These are phyloP conservation scores for Sitophilus oryzae DNA, from an alignment of 1,140 invertebrate species.

Conservation along the genomic window DNA sequence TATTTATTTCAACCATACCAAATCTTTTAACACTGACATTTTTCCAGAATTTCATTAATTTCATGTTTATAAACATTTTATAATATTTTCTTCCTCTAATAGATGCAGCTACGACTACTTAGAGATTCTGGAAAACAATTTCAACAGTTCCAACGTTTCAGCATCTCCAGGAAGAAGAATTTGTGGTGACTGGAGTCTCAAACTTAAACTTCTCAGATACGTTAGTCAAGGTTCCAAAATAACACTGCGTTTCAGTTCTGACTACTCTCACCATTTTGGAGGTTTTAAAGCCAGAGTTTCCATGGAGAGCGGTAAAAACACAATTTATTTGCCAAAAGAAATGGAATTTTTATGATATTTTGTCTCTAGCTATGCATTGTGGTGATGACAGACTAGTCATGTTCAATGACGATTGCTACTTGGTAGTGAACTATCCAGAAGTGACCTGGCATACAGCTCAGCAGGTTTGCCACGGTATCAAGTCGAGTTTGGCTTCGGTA, in stretches of 20 bases:
- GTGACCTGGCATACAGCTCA: conserved; percentile 67
- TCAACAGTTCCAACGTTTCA: conserved; percentile 19
- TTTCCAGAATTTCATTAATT: too few relatives aligned
- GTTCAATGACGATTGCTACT: conserved; percentile 63
- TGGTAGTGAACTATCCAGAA: conserved; percentile 65
- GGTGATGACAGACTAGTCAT: conserved; percentile 57
- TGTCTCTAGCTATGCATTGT: conserved; percentile 50
- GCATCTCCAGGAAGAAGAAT: conserved; percentile 43
- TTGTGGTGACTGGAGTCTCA: conserved; percentile 69
- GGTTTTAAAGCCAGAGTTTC: conserved; percentile 63
- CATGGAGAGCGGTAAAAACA: conserved; percentile 58
- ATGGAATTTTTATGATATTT: background rate
- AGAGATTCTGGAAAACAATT: conserved; percentile 54
- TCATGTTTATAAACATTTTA: background rate
- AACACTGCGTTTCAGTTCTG: conserved; percentile 59
- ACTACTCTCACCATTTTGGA: conserved; percentile 64
- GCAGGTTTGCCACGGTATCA: conserved; percentile 63
- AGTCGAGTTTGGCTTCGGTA: conserved; percentile 54
- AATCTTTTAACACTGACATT: too few relatives aligned
- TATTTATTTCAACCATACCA: too few relatives aligned
- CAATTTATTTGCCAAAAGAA: background rate
- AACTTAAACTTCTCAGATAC: conserved; percentile 64
- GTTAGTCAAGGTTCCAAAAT: conserved; percentile 50
- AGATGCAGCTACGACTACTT: conserved; percentile 70
- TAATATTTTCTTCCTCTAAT: conserved; percentile 24